These are phyloP conservation scores for Battus philenor DNA, from an alignment of 1,140 invertebrate species.

Conservation along the genomic window DNA sequence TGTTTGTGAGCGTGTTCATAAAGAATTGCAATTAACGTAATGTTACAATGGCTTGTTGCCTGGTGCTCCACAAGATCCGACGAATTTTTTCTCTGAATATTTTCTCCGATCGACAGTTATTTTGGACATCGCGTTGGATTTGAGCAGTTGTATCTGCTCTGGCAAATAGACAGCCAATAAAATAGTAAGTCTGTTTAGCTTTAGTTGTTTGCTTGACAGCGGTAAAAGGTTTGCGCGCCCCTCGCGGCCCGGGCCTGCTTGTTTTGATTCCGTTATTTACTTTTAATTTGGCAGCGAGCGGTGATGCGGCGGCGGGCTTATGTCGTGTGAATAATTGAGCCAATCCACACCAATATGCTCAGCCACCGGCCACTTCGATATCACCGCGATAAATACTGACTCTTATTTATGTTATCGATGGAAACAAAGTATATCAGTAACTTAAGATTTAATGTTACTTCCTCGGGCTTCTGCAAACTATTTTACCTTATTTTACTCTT, in stretches of 20 bases:
- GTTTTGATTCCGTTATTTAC: slow-evolving; percentile 76
- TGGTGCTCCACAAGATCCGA: too few relatives aligned
- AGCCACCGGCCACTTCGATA: slow-evolving; percentile 27
- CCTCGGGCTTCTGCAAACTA: too few relatives aligned
- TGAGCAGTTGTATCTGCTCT: slow-evolving; percentile 52
- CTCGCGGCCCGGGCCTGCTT: slow-evolving; percentile 58
- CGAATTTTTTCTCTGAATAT: too few relatives aligned
- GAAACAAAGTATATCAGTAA: too few relatives aligned
- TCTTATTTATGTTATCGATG: too few relatives aligned
- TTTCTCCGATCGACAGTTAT: too few relatives aligned
- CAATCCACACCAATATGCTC: slow-evolving; percentile 37
- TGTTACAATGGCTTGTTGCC: slow-evolving; percentile 3
- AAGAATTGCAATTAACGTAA: slow-evolving; percentile 2
- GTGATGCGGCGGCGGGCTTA: slow-evolving; percentile 59
- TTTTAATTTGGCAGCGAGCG: slow-evolving; percentile 75
- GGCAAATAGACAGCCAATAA: slow-evolving; percentile 66
- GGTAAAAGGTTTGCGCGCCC: slow-evolving; percentile 74
- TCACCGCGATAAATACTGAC: background rate
- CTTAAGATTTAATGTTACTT: too few relatives aligned
- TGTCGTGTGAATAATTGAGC: slow-evolving; percentile 70
- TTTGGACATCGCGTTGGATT: too few relatives aligned
- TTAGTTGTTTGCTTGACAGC: slow-evolving; percentile 66
- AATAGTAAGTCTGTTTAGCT: slow-evolving; percentile 70
- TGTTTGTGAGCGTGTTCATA: slow-evolving; percentile 5
- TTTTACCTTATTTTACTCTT: too few relatives aligned